Conservation (phyloP, 2,113 vertebrate genomes). For the Thinocorus orbignyianus region DNA sequence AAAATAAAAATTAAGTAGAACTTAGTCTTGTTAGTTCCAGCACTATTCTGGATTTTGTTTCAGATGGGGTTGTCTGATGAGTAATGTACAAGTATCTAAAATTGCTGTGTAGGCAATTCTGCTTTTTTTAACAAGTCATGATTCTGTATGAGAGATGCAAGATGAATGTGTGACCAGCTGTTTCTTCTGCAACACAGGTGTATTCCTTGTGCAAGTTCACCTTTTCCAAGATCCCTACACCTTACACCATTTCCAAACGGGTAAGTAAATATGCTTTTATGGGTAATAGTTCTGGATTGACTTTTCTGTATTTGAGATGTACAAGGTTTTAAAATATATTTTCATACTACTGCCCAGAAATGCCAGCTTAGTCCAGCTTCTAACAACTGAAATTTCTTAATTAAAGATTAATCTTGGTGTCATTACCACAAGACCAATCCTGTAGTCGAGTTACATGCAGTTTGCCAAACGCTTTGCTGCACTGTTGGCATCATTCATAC, state of each 20-base stretch:
- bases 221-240: constrained; percentile 95
- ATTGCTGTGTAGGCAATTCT: not conserved
- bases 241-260: constrained; percentile 90
- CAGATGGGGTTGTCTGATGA: accelerated
- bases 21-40: not conserved
- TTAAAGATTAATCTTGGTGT: not conserved
- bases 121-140: not conserved
- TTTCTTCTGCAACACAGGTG: constrained; percentile 77
- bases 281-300: not conserved
- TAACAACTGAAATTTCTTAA: not conserved
- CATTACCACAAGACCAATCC: not conserved
- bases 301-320: not conserved
- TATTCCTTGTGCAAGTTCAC: constrained; percentile 93
- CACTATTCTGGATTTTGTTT: not conserved
- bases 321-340: not conserved
- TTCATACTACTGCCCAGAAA: not conserved
- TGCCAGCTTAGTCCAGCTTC: not conserved
- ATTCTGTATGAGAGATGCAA: not conserved
- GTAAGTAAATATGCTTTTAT: constrained; percentile 70
- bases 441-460: not conserved
- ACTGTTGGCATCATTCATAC: not conserved
- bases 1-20: not conserved
- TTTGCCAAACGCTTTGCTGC: not conserved
- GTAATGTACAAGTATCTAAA: not conserved
- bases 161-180: not conserved